phyloP scores from a whole-genome alignment of 35 echinoderm and acorn worm genomes.

The Patiria miniata region DNA sequence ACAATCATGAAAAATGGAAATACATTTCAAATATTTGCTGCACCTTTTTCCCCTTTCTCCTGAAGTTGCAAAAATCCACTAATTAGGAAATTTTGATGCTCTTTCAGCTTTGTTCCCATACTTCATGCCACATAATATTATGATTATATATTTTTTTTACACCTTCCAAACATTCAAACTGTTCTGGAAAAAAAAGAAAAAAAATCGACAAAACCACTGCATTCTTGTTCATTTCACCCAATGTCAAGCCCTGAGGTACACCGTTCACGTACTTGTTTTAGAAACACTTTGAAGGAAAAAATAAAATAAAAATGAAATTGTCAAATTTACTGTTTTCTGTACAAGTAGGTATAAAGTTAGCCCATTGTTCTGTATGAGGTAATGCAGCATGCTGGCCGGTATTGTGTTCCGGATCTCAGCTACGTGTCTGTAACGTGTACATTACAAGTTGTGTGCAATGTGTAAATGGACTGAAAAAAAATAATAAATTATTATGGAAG shows the following conservation, averaged over 20 bases:
- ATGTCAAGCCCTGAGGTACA: neutral
- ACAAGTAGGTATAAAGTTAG: neutral
- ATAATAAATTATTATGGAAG: slow-evolving; percentile 35
- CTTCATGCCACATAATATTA: neutral
- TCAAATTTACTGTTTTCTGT: slow-evolving; percentile 22
- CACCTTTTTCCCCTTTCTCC: no score
- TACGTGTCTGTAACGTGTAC: slow-evolving; percentile 24
- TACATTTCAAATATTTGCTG: no score
- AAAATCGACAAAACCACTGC: neutral
- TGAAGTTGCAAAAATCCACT: no score
- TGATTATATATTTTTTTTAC: slow-evolving; percentile 19
- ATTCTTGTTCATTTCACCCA: slow-evolving; percentile 2
- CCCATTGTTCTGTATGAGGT: slow-evolving; percentile 9
- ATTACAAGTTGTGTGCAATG: slow-evolving; percentile 33
- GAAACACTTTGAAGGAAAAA: neutral
- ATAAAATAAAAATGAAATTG: neutral
- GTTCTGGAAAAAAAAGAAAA: no score
- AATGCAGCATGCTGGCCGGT: neutral
- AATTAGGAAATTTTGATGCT: no score
- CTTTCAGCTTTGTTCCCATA: no score
- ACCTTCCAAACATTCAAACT: neutral
- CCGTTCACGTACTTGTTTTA: slow-evolving; percentile 20
- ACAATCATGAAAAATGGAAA: no score
- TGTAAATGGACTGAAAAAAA: slow-evolving; percentile 25
- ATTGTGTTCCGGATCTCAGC: neutral